Conservation (phyloP, 1,140 invertebrate species). For the Acromyrmex echinatior region DNA sequence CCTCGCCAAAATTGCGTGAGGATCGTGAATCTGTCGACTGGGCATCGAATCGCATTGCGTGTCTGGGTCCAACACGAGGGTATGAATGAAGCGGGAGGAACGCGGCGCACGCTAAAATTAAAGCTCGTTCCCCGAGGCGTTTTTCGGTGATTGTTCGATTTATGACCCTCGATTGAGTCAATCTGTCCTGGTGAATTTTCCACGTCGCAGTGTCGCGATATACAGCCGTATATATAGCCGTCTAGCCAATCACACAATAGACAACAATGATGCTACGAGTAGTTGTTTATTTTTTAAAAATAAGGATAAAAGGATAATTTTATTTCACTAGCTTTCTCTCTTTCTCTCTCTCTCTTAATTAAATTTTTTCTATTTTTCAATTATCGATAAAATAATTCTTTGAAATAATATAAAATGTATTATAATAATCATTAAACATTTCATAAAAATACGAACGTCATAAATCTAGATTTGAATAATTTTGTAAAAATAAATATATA, state of each 20-base stretch:
- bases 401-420: neutral
- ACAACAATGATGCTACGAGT: neutral
- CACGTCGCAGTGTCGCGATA: neutral
- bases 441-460: neutral
- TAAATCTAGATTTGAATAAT: neutral
- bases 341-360: constrained; percentile 1
- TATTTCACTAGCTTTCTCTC: neutral
- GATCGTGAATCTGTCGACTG: constrained; percentile 54
- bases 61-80: neutral
- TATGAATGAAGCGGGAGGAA: constrained; percentile 69
- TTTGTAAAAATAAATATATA: neutral
- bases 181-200: constrained; percentile 60
- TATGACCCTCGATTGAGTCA: constrained; percentile 61
- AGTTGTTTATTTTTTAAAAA: neutral
- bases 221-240: neutral
- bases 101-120: constrained; percentile 27
- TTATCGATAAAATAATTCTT: constrained; percentile 3
- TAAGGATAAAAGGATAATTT: neutral
- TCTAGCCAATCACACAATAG: constrained; percentile 39
- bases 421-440: neutral
- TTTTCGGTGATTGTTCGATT: constrained; percentile 68
- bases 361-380: constrained; percentile 30
- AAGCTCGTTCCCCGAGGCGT: constrained; percentile 66
- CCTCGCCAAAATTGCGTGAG: constrained; percentile 52
- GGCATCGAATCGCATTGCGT: constrained; percentile 54